phyloP scores from a whole-genome alignment of 2,113 vertebrate species.

The Sakesphorus luctuosus region DNA sequence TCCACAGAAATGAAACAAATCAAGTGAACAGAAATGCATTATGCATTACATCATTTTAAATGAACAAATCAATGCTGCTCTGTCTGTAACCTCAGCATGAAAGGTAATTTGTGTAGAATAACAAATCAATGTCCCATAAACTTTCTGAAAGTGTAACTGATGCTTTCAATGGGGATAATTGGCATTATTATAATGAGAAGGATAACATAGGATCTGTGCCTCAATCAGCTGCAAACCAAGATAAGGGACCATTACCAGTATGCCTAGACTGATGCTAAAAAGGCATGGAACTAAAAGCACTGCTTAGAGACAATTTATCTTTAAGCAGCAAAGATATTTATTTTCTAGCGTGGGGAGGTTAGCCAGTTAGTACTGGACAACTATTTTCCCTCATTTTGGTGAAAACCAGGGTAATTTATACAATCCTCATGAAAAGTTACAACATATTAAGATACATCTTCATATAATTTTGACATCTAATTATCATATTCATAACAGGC shows the following conservation, averaged over 20 bases:
- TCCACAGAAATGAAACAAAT: not conserved
- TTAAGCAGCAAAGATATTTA: too few species aligned
- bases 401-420: too few species aligned
- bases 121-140: not conserved
- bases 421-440: too few species aligned
- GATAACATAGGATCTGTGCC: not conserved
- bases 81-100: not conserved
- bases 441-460: too few species aligned
- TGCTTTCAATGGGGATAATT: not conserved
- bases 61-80: not conserved
- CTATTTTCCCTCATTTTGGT: too few species aligned
- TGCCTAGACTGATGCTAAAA: not conserved
- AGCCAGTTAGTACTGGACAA: too few species aligned
- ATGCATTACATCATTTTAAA: not conserved
- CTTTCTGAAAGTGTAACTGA: not conserved
- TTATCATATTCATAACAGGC: too few species aligned
- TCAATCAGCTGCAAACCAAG: not conserved
- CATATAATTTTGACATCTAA: too few species aligned
- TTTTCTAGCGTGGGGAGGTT: too few species aligned
- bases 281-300: too few species aligned
- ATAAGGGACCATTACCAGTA: not conserved
- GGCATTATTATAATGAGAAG: not conserved
- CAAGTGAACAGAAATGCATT: not conserved
- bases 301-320: too few species aligned
- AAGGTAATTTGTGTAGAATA: not conserved